A percentile compares a stretch with the other conserved stretches of the same genome.
Evolutionary conservation across 2,113 vertebrate genomes (phyloP).

Genomic region (Abramis brama): DNA sequence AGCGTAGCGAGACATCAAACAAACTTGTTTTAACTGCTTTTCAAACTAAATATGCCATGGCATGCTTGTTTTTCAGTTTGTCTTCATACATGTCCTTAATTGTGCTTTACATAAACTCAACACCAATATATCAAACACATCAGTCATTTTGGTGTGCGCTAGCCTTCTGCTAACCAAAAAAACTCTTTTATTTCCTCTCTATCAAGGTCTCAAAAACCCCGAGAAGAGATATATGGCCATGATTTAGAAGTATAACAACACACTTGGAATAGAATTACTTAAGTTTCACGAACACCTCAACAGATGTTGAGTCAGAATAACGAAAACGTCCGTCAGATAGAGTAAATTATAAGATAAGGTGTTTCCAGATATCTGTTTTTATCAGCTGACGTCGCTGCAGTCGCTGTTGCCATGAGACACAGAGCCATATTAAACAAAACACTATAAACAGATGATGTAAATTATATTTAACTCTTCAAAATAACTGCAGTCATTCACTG

Average conservation of each 20-base stretch:
- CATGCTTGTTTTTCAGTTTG: background rate
- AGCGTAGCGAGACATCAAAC: background rate
- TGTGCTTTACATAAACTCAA: constrained; percentile 26
- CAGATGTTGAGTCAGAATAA: constrained; percentile 20
- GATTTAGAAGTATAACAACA: constrained; percentile 13
- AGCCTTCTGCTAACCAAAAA: background rate
- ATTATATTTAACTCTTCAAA: constrained; percentile 45
- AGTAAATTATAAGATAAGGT: constrained; percentile 21
- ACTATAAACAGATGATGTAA: constrained; percentile 28
- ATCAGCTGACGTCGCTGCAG: constrained; percentile 19
- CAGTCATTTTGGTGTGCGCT: background rate
- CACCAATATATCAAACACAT: background rate
- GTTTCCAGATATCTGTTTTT: constrained; percentile 11
- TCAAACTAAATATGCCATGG: background rate
- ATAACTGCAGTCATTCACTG: constrained; percentile 40
- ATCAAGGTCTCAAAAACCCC: background rate
- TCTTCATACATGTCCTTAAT: background rate
- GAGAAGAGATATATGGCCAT: constrained; percentile 5
- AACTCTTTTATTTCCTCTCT: background rate
- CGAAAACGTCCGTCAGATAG: background rate
- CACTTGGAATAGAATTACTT: constrained; percentile 16
- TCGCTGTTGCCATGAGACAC: constrained; percentile 43
- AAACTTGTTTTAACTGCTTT: background rate
- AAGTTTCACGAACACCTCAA: constrained; percentile 21
- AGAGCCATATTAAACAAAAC: constrained; percentile 47